These are phyloP conservation scores for Tangara arthus DNA, from an alignment of 2,797 vertebrate genomes.

Conservation along the genomic window DNA sequence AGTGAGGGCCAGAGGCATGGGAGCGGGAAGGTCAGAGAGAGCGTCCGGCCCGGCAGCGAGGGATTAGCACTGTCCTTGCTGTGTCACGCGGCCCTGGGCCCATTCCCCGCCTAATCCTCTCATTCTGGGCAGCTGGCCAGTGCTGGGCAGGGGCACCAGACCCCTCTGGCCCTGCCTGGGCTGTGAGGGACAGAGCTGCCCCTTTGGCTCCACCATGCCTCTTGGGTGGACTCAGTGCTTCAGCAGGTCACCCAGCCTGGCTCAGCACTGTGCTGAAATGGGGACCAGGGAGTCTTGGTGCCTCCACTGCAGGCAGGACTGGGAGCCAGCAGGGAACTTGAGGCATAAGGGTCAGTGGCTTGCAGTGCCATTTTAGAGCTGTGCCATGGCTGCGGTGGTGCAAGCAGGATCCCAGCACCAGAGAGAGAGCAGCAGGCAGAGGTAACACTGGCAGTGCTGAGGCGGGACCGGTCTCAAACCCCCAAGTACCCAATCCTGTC, in stretches of 20 bases:
- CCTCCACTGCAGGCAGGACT: background rate
- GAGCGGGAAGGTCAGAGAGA: background rate
- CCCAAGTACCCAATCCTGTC: background rate
- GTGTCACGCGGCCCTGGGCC: background rate
- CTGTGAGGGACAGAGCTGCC: background rate
- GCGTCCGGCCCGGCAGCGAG: rapidly evolving
- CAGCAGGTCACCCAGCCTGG: background rate
- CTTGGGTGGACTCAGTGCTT: background rate
- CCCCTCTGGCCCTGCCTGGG: background rate
- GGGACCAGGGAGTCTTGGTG: rapidly evolving
- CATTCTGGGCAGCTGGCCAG: background rate
- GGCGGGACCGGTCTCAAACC: background rate
- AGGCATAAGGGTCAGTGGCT: rapidly evolving
- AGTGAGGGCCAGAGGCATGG: background rate
- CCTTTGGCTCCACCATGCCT: background rate
- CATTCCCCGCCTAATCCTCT: background rate
- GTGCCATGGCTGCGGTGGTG: background rate
- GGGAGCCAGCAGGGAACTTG: background rate
- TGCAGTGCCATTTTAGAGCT: background rate
- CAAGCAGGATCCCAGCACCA: background rate
- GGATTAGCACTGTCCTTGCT: slow-evolving; percentile 11
- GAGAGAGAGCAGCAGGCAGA: background rate
- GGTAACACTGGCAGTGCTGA: background rate
- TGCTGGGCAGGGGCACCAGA: background rate
- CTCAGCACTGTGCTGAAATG: background rate